phyloP scores from a whole-genome alignment of 2,113 vertebrate species.

The Theristicus caerulescens region DNA sequence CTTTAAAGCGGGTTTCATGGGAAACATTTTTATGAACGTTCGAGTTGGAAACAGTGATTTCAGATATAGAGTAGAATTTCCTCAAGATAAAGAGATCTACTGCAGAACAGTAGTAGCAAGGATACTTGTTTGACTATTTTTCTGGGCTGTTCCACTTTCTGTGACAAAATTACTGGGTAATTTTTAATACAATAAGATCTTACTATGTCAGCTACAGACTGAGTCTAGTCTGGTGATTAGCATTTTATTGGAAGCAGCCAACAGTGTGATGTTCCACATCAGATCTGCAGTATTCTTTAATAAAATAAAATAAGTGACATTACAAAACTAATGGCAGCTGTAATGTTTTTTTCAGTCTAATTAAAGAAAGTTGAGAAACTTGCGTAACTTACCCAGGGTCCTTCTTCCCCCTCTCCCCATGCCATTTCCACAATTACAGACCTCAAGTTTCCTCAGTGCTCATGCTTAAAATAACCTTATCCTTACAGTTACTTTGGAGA shows the following conservation, averaged over 20 bases:
- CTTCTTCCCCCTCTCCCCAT: background rate
- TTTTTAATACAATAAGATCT: background rate
- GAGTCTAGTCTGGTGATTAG: background rate
- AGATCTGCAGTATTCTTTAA: background rate
- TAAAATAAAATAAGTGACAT: background rate
- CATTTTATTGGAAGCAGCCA: background rate
- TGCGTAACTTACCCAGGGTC: background rate
- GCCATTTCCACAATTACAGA: background rate
- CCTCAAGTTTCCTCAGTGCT: background rate
- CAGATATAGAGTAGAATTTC: background rate
- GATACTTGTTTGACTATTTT: background rate
- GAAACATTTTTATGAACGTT: rapidly evolving
- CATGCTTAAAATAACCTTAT: background rate
- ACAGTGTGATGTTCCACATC: background rate
- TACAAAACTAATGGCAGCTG: background rate
- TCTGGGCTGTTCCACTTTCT: background rate
- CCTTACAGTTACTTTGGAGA: background rate
- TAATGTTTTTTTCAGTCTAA: background rate
- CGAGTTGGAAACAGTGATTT: background rate
- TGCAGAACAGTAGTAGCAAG: background rate
- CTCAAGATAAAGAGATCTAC: background rate
- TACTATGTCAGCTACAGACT: background rate
- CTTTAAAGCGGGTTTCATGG: background rate
- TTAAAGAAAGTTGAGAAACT: background rate
- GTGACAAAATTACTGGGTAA: background rate